Conservation (phyloP, 2,888 invertebrate species). For the Torymus auratus region DNA sequence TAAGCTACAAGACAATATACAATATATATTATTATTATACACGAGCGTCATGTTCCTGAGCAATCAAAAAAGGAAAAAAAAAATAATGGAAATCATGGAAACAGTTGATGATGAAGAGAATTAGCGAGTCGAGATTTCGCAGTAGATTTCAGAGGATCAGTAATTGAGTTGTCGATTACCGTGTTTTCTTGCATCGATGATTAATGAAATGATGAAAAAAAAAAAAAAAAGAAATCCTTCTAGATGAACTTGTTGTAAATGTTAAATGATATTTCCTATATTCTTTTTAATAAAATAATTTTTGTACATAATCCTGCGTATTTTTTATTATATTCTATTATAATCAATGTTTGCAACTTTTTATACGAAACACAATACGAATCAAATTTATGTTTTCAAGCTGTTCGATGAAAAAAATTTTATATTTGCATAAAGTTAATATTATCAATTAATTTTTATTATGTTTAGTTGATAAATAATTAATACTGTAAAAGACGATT, state of each 20-base stretch:
- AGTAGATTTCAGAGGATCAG: conserved; percentile 32
- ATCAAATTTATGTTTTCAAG: no score
- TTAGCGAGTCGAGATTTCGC: neutral
- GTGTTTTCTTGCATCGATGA: conserved; percentile 38
- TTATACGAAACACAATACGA: no score
- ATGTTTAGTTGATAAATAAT: no score
- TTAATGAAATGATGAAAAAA: neutral
- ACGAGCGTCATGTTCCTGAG: conserved; percentile 39
- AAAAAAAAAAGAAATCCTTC: conserved; percentile 40
- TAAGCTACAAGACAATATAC: conserved; percentile 45
- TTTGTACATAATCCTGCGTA: conserved; percentile 65
- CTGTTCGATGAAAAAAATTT: no score
- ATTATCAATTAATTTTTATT: no score
- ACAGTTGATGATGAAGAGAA: conserved; percentile 28
- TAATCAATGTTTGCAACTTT: no score
- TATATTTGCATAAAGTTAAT: no score
- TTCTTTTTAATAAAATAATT: conserved; percentile 72
- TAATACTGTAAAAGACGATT: no score
- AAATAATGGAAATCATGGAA: conserved; percentile 1
- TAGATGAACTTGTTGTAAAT: conserved; percentile 64
- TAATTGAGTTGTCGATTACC: conserved; percentile 7
- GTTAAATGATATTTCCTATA: conserved; percentile 67
- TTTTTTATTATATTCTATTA: conserved; percentile 4
- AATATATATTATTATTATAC: conserved; percentile 9
- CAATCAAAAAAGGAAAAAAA: conserved; percentile 19